Percentiles rank a stretch among this genome's conserved stretches.
Evolutionary conservation across 2,797 vertebrate genomes (phyloP).

Genomic region (Eleutherodactylus coqui): DNA sequence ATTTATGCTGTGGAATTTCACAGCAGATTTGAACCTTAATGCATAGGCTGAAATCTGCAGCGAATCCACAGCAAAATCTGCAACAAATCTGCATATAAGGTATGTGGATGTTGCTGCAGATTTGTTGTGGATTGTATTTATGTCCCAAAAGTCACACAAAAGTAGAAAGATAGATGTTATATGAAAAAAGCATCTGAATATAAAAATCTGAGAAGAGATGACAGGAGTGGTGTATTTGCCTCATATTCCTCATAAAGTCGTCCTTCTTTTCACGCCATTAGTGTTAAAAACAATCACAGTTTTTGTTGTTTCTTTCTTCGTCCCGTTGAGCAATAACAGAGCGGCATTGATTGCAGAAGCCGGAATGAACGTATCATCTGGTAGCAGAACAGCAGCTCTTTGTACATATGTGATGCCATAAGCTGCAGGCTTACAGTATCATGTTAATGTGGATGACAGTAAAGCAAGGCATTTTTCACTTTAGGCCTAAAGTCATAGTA

Average conservation of each 20-base stretch:
- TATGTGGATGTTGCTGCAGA: too few relatives aligned
- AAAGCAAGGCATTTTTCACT: neutral
- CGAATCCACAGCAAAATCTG: too few relatives aligned
- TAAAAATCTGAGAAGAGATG: neutral
- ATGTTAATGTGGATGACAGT: neutral
- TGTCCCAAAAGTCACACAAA: too few relatives aligned
- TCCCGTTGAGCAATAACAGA: slow-evolving; percentile 68
- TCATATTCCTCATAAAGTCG: slow-evolving; percentile 11
- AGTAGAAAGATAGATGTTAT: neutral
- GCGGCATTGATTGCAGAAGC: slow-evolving; percentile 62
- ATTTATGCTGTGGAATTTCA: too few relatives aligned
- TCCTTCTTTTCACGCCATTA: slow-evolving; percentile 20
- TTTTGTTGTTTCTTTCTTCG: slow-evolving; percentile 64
- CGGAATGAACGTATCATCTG: slow-evolving; percentile 72
- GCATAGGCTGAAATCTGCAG: too few relatives aligned
- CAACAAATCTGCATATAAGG: too few relatives aligned
- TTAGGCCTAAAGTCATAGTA: neutral
- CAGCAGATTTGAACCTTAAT: too few relatives aligned
- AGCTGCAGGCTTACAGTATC: neutral
- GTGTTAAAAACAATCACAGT: slow-evolving; percentile 40
- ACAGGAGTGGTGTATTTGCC: neutral
- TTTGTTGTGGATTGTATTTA: too few relatives aligned
- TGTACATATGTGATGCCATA: slow-evolving; percentile 65
- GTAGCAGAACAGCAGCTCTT: slow-evolving; percentile 71
- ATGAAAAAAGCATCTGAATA: neutral